These are phyloP conservation scores for Ophion slaviceki DNA, from an alignment of 2,888 invertebrate genomes.

Conservation along the genomic window DNA sequence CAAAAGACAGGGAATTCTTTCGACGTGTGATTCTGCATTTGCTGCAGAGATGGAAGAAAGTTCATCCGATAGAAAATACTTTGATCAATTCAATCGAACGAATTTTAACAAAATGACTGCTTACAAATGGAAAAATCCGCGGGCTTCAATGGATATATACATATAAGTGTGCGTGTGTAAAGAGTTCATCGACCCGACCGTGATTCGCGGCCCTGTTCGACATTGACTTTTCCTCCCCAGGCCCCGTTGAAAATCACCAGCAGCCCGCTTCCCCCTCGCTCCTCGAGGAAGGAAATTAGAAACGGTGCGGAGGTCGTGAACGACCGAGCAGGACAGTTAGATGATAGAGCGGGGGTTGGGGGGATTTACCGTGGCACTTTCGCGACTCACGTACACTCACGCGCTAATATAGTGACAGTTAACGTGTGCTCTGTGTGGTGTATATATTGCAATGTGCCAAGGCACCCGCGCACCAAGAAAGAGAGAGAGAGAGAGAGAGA, in stretches of 20 bases:
- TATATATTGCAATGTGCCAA: neutral
- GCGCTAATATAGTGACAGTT: neutral
- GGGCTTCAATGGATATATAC: too few relatives aligned
- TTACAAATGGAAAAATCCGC: too few relatives aligned
- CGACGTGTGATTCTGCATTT: too few relatives aligned
- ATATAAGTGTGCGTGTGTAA: neutral
- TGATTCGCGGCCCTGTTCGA: constrained; percentile 61
- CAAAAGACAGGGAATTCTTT: too few relatives aligned
- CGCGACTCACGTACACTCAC: constrained; percentile 55
- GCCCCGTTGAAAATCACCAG: neutral
- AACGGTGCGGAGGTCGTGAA: constrained; percentile 8
- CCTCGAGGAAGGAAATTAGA: constrained; percentile 50
- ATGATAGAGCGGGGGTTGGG: neutral
- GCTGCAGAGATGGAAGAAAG: too few relatives aligned
- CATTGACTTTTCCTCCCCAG: constrained; percentile 43
- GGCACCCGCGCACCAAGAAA: too few relatives aligned
- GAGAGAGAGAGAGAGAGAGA: too few relatives aligned
- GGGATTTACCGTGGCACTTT: constrained; percentile 59
- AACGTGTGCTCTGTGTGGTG: neutral
- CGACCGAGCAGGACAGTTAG: neutral
- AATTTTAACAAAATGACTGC: too few relatives aligned
- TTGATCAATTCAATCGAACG: too few relatives aligned
- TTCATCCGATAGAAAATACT: too few relatives aligned
- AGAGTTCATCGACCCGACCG: constrained; percentile 59
- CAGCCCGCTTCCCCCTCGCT: neutral